A percentile compares a stretch with the other conserved stretches of the same genome.
Conservation (phyloP, 2,113 vertebrate species). For the Amblyopsis rosae region DNA sequence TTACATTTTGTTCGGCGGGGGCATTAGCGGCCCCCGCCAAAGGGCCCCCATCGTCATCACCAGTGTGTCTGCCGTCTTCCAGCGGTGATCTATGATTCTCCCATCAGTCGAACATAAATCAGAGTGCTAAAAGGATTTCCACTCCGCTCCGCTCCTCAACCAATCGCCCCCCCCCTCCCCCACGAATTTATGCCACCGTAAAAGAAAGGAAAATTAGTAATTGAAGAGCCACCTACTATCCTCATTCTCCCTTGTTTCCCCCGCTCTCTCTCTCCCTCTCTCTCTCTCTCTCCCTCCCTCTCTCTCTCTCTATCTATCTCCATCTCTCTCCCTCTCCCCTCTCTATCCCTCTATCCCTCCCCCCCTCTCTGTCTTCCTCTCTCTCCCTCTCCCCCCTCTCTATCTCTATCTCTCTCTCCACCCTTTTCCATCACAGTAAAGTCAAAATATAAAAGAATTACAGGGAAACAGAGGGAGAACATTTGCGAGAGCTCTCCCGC, state of each 20-base stretch:
- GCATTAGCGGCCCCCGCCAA: conserved; percentile 79
- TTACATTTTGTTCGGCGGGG: conserved; percentile 83
- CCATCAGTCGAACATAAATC: conserved; percentile 83
- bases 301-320: conserved; percentile 36
- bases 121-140: conserved; percentile 84
- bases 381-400: conserved; percentile 32
- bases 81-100: conserved; percentile 81
- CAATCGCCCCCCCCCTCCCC: conserved; percentile 53
- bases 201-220: conserved; percentile 80
- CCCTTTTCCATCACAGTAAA: too few relatives aligned
- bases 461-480: conserved; percentile 51
- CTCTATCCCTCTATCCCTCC: not conserved
- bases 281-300: not conserved
- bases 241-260: conserved; percentile 25
- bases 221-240: conserved; percentile 59
- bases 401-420: conserved; percentile 41
- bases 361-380: conserved; percentile 14
- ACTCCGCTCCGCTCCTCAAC: conserved; percentile 70
- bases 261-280: conserved; percentile 56
- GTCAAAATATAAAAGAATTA: conserved; percentile 12
- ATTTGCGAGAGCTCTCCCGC: conserved; percentile 47
- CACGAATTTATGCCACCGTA: conserved; percentile 82
- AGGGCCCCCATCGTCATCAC: conserved; percentile 80
- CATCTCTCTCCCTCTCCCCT: too few relatives aligned
- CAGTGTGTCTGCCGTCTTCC: conserved; percentile 75